These are phyloP conservation scores for Mormyrops attenuatus DNA, from an alignment of 2,797 vertebrate species.

Conservation along the genomic window DNA sequence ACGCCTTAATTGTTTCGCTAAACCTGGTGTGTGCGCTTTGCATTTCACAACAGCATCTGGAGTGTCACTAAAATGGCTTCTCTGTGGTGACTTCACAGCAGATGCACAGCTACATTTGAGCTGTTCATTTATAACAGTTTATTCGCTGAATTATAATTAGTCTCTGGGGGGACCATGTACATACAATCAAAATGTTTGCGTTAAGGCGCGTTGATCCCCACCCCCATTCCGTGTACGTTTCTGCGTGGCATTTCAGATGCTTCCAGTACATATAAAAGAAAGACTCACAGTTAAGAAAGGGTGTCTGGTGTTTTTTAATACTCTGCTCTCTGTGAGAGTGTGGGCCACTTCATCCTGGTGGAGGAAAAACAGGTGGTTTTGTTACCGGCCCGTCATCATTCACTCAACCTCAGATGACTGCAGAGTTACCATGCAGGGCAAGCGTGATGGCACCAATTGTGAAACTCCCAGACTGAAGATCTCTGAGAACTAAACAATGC, in stretches of 20 bases:
- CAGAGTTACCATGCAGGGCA: too few relatives aligned
- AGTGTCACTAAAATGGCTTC: slow-evolving; percentile 49
- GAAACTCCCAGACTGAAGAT: neutral
- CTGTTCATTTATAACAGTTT: slow-evolving; percentile 46
- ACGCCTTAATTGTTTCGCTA: slow-evolving; percentile 41
- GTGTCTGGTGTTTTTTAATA: slow-evolving; percentile 92
- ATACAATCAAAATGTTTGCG: slow-evolving; percentile 15
- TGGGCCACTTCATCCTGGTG: slow-evolving; percentile 94
- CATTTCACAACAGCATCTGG: slow-evolving; percentile 47
- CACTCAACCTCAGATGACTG: neutral
- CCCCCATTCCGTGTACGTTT: neutral
- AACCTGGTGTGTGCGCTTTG: slow-evolving; percentile 42
- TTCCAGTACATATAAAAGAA: neutral
- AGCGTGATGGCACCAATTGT: neutral
- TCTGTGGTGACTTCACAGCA: slow-evolving; percentile 39
- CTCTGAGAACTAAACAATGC: neutral
- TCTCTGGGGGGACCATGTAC: slow-evolving; percentile 36
- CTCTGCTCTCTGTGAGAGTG: slow-evolving; percentile 94
- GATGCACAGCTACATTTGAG: slow-evolving; percentile 44
- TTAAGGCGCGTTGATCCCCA: neutral
- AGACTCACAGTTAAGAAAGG: slow-evolving; percentile 93
- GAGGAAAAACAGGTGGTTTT: slow-evolving; percentile 28
- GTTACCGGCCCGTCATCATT: neutral
- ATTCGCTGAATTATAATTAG: slow-evolving; percentile 46
- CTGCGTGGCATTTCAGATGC: slow-evolving; percentile 27